These are phyloP conservation scores for Ichneumon xanthorius DNA, from an alignment of 2,888 invertebrate species.

Conservation along the genomic window DNA sequence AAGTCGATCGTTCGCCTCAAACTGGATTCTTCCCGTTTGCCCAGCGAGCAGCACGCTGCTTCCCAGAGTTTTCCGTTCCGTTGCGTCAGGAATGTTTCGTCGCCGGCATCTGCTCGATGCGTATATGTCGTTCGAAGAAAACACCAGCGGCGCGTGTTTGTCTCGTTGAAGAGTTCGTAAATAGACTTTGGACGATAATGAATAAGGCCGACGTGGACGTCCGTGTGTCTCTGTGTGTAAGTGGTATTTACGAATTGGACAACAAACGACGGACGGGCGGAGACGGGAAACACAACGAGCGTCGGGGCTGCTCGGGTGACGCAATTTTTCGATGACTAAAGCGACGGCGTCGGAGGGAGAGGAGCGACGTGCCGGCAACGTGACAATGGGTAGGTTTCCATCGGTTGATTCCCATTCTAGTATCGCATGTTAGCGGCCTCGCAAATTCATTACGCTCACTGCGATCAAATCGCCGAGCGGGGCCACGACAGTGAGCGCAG, in stretches of 20 bases:
- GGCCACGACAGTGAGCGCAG: background rate
- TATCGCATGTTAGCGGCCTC: slow-evolving; percentile 48
- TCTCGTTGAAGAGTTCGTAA: slow-evolving; percentile 42
- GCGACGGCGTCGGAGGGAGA: background rate
- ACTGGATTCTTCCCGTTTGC: background rate
- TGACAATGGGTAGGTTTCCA: slow-evolving; percentile 47
- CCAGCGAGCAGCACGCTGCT: background rate
- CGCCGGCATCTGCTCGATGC: background rate
- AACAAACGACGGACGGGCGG: background rate
- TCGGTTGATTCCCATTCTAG: slow-evolving; percentile 30
- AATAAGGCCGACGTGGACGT: slow-evolving; percentile 45
- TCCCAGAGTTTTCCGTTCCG: background rate
- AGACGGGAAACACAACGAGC: background rate
- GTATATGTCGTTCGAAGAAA: slow-evolving; percentile 3
- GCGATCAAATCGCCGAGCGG: slow-evolving; percentile 28
- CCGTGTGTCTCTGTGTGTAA: background rate
- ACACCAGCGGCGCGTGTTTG: slow-evolving; percentile 28
- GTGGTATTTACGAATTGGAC: slow-evolving; percentile 15
- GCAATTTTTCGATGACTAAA: slow-evolving; percentile 11
- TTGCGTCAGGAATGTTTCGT: slow-evolving; percentile 16
- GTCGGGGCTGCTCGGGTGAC: background rate
- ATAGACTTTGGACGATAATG: slow-evolving; percentile 51
- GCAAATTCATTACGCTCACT: slow-evolving; percentile 41
- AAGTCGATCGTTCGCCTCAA: too few relatives aligned
- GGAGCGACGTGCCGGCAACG: slow-evolving; percentile 1